These are phyloP conservation scores for Drosophila differens DNA, from an alignment of 2,888 invertebrate species.

Conservation along the genomic window DNA sequence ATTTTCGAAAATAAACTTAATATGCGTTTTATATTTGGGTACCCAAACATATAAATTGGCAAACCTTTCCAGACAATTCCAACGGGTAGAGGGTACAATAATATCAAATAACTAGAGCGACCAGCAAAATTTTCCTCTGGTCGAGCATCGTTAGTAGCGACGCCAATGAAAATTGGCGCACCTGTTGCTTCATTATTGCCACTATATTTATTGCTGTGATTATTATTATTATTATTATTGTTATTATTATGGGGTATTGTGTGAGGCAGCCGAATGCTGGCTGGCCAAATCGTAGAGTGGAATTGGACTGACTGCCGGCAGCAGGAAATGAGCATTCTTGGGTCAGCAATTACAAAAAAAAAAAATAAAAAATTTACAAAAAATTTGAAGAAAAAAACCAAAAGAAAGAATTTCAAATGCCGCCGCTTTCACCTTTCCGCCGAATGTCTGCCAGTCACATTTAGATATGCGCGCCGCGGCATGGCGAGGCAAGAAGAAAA, in stretches of 20 bases:
- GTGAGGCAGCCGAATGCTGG: constrained; percentile 18
- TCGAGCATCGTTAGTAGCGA: constrained; percentile 17
- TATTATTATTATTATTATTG: constrained; percentile 16
- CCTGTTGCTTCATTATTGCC: constrained; percentile 32
- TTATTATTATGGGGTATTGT: constrained; percentile 20
- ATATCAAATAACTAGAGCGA: constrained; percentile 23
- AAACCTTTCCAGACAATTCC: background rate
- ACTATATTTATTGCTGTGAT: constrained; percentile 7
- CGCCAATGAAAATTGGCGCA: constrained; percentile 26
- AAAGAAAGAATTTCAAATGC: constrained; percentile 52
- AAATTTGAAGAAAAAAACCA: constrained; percentile 6
- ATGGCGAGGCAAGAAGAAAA: too few relatives aligned
- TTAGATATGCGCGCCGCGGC: constrained; percentile 32
- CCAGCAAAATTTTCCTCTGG: constrained; percentile 11
- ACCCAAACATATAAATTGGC: background rate
- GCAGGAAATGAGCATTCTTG: constrained; percentile 68
- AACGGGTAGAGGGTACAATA: background rate
- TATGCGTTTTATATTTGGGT: background rate
- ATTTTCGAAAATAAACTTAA: background rate
- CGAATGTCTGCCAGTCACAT: constrained; percentile 19
- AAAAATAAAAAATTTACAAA: constrained; percentile 2
- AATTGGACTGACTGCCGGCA: constrained; percentile 5
- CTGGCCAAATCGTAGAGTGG: constrained; percentile 1
- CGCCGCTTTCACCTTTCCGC: constrained; percentile 61
- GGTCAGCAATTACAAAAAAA: constrained; percentile 41